phyloP scores from a whole-genome alignment of 2,113 vertebrate species.

The Gymnorhina tibicen region DNA sequence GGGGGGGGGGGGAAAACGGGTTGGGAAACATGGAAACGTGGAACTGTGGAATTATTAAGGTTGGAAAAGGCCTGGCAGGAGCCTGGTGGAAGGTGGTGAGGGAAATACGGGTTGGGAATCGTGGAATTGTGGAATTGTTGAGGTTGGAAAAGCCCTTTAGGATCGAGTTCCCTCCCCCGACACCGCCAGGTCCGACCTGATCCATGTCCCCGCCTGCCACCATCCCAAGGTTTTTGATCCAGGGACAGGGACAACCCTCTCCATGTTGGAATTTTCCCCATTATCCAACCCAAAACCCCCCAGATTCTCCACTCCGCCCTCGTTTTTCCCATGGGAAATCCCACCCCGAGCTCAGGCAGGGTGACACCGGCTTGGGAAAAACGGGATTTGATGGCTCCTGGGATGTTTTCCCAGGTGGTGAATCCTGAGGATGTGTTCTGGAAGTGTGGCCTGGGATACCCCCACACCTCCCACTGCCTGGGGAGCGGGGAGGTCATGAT shows the following conservation, averaged over 20 bases:
- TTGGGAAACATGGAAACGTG: background rate
- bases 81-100: too few relatives aligned
- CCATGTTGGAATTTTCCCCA: background rate
- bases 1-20: background rate
- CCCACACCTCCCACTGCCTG: slow-evolving; percentile 91
- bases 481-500: slow-evolving; percentile 90
- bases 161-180: background rate
- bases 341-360: background rate
- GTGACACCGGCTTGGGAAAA: background rate
- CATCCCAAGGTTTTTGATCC: background rate
- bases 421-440: slow-evolving; percentile 79
- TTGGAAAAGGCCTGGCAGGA: background rate
- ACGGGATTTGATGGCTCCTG: background rate
- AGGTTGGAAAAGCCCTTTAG: background rate
- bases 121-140: background rate
- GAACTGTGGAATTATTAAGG: background rate
- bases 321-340: background rate
- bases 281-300: background rate
- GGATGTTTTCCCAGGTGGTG: slow-evolving; percentile 69
- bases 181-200: background rate
- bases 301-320: background rate
- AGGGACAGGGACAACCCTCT: background rate
- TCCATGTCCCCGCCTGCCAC: background rate
- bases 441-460: slow-evolving; percentile 82
- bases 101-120: background rate